A percentile compares a stretch with the other conserved stretches of the same genome.
These are phyloP conservation scores for Dendrocincla tyrannina DNA, from an alignment of 2,797 vertebrate genomes.

Conservation along the genomic window DNA sequence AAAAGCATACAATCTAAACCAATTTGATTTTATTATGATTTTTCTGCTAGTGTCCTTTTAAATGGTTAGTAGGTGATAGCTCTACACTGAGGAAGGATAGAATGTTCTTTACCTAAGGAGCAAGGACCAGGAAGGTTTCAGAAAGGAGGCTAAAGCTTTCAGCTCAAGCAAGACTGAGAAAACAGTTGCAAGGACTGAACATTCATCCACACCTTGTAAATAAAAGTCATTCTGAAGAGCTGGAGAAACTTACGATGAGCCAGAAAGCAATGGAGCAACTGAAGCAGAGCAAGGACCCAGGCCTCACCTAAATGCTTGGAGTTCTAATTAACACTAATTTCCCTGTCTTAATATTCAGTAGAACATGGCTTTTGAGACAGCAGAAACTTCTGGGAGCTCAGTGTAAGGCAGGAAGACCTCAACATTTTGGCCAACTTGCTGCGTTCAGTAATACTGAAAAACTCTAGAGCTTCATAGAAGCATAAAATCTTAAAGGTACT, in stretches of 20 bases:
- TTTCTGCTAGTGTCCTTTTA: background rate
- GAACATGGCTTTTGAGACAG: background rate
- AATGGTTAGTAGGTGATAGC: background rate
- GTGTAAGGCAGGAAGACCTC: background rate
- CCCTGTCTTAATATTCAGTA: background rate
- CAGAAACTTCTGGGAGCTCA: background rate
- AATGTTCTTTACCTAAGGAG: background rate
- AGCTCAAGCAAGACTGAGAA: background rate
- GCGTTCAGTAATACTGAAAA: background rate
- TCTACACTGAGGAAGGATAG: background rate
- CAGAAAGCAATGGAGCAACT: background rate
- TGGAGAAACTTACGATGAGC: background rate
- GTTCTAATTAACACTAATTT: background rate
- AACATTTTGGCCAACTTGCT: background rate
- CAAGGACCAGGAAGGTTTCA: background rate
- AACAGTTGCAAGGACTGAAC: background rate
- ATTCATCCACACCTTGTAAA: background rate
- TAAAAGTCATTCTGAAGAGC: background rate
- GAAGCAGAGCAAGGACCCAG: background rate
- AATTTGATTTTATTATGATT: background rate
- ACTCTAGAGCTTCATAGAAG: background rate
- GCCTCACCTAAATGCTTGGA: background rate
- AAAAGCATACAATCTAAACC: background rate
- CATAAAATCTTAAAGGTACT: background rate
- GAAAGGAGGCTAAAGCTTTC: background rate